Base-by-base conservation (phyloP, 1,140 invertebrate genomes). In the Ptiloglossa arizonensis region DNA sequence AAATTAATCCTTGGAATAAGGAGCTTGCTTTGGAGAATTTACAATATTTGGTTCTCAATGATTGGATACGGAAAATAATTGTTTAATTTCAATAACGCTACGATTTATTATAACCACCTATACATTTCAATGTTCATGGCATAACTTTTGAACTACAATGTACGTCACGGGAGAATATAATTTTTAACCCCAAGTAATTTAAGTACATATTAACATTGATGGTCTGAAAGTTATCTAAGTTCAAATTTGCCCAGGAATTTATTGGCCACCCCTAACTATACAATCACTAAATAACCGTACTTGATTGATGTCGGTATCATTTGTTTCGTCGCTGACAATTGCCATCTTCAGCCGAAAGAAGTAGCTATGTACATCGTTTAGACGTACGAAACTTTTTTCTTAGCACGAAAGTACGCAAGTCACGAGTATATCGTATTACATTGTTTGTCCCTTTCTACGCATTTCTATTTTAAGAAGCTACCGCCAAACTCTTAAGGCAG, bases 391-490 rank as follows among this genome's bases (percentile, higher is more conserved):
- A 74, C 15, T 24, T 56, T 44, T 66, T 69, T 69, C 27, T 44
- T 44, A 54, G 1, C 32, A 8, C 11, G 15, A 62, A 70, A 29
- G 17, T 62, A 62, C 15, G 22, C 24, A 15, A 60, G 13, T n/a
- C 29, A 76, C 19, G 24, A 76, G 32, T 66, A 57, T 46, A 46
- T 46, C 1, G 22, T 60, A 59, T 70, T 22, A 32, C 15, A 48
- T 68, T 68, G n/a, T 69, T 76, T 60, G n/a, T 60, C 22, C 13
- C 19, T 48, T 59, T 29, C 41, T n/a, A 44, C n/a, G 38, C n/a
- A 44, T 71, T 62, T 71, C n/a, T 62, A 63, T 35, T 71, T 77
- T 62, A 59, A 54, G 35, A 46, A 62, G 63, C 57, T 27, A 60
- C 35, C 44, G 54, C 44, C 11, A 76, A 60, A 59, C 32, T 59